Evolutionary conservation across 2,888 invertebrate species (phyloP), one percentile per base, ranked within the genome.

Genomic region (Dasysyrphus albostriatus): DNA sequence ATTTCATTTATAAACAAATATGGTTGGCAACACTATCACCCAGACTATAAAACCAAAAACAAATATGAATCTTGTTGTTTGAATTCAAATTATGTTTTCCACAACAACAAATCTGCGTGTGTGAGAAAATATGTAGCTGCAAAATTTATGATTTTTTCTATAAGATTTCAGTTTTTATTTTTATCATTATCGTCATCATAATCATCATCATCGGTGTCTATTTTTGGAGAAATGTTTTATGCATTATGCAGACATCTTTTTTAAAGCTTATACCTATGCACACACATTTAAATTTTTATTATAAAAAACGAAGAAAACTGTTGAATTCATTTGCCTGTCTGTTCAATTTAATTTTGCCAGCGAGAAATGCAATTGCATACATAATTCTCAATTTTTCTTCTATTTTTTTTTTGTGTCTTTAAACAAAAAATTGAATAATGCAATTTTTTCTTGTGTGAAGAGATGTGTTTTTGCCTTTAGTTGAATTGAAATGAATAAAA

Each of bases 401-500:
- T n/a, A n/a, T n/a, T 34, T 67, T 67, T 19, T 24, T 16, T 16
- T 65, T 65, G 24, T 61, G 24, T 61, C 24, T 61, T 42, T 61
- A 32, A 65, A 63, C 14, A 47, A 24, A 44, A n/a, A 47, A 34
- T 19, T 67, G 49, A 67, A 67, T 67, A 67, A 67, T 67, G 49
- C 67, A 67, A 37, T 49, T 49, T 24, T 24, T 24, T 49, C 67
- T 67, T 49, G 8, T 29, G 37, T 34, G 39, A 49, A 47, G 65
- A 34, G 65, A 34, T 67, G 63, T 44, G 14, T 34, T 69, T 81
- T 77, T 47, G 69, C 73, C 24, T 61, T 12, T 67, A 49, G 16
- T 47, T 67, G 67, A 49, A 67, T 49, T 37, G 34, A 67, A 14
- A 67, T 85, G 77, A 85, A 70, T 73, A 69, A 77, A 85, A 73